Percentiles rank a stretch among this genome's conserved stretches.
Conservation (phyloP, 2,797 vertebrate species). For the Sebastolobus alascanus region DNA sequence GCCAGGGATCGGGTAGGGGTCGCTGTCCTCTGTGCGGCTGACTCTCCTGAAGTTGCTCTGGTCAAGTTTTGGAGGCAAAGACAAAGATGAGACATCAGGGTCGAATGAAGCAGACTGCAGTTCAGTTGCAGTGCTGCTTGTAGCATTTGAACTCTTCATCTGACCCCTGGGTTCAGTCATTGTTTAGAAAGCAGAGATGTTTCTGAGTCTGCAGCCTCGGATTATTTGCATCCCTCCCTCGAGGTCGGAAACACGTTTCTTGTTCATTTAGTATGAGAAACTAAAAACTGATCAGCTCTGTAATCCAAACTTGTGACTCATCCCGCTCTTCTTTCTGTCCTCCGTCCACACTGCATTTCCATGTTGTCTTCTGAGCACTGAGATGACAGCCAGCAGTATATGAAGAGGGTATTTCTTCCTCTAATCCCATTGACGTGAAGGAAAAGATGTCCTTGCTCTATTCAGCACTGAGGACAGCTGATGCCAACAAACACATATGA, state of each 20-base stretch:
- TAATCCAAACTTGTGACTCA: conserved; percentile 63
- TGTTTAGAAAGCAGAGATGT: conserved; percentile 27
- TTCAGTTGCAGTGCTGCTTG: conserved; percentile 47
- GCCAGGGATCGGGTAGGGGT: conserved; percentile 85
- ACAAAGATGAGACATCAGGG: conserved; percentile 15
- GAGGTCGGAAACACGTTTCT: conserved; percentile 29
- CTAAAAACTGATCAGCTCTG: conserved; percentile 30
- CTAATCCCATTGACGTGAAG: conserved; percentile 69
- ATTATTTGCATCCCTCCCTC: conserved; percentile 36
- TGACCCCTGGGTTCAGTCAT: conserved; percentile 51
- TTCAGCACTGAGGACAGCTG: conserved; percentile 76
- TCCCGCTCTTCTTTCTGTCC: conserved; percentile 47
- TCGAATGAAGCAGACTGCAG: conserved; percentile 33
- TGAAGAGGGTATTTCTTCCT: conserved; percentile 58
- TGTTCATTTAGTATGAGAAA: conserved; percentile 24
- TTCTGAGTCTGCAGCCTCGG: conserved; percentile 27
- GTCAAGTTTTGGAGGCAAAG: conserved; percentile 49
- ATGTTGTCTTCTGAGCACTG: conserved; percentile 29
- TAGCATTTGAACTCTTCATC: conserved; percentile 47
- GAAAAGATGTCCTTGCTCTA: conserved; percentile 72
- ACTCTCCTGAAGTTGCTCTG: conserved; percentile 90
- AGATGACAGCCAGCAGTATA: conserved; percentile 55
- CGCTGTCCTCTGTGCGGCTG: conserved; percentile 84
- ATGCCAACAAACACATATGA: conserved; percentile 80
- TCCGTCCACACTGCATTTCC: conserved; percentile 39